phyloP scores from a whole-genome alignment of 2,113 vertebrate genomes.

The Leucosticte australis region DNA sequence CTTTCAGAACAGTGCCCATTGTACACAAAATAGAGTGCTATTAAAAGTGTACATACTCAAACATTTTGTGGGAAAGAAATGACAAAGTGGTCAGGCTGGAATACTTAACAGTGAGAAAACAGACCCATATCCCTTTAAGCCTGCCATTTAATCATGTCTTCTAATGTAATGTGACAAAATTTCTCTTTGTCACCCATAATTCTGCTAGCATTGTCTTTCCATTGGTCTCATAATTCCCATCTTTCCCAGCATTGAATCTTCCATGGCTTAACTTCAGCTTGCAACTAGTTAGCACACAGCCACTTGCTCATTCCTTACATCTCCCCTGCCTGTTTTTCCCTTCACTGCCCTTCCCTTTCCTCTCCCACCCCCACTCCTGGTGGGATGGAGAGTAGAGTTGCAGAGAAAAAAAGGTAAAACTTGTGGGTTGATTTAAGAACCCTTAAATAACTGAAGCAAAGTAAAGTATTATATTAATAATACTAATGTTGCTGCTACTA shows the following conservation, averaged over 20 bases:
- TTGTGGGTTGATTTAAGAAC: neutral
- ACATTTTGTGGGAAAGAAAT: neutral
- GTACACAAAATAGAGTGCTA: neutral
- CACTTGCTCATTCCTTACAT: neutral
- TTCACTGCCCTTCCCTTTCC: neutral
- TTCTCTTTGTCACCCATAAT: neutral
- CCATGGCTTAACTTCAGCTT: neutral
- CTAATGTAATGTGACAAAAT: neutral
- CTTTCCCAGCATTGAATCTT: neutral
- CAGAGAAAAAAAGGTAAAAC: neutral
- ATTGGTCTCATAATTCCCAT: neutral
- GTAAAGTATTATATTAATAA: neutral
- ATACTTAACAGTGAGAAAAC: neutral
- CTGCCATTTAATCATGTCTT: neutral
- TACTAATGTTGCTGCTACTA: neutral
- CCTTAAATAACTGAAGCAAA: neutral
- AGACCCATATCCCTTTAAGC: neutral
- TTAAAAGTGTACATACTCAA: neutral
- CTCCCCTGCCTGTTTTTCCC: neutral
- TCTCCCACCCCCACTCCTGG: neutral
- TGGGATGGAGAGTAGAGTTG: neutral
- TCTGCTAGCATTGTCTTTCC: neutral
- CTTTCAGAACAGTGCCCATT: neutral
- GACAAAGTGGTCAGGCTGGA: neutral
- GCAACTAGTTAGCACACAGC: neutral